These are phyloP conservation scores for Andrena haemorrhoa DNA, from an alignment of 2,888 invertebrate species.

Conservation along the genomic window DNA sequence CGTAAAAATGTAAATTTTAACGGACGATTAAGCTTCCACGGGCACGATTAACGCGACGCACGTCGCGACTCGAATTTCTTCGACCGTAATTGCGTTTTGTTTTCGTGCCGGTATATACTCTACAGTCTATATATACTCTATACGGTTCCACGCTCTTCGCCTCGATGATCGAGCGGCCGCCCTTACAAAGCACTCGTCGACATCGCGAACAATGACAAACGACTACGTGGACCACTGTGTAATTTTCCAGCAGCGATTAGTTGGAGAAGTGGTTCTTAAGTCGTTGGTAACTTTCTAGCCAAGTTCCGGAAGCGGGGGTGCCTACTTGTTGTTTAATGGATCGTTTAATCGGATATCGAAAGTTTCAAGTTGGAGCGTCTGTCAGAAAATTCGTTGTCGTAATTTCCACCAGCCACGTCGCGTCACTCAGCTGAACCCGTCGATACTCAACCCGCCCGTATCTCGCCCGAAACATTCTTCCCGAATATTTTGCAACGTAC, in stretches of 20 bases:
- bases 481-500: slow-evolving; percentile 28
- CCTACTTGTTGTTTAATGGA: slow-evolving; percentile 50
- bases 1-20: slow-evolving; percentile 69
- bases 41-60: slow-evolving; percentile 58
- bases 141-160: too few relatives aligned
- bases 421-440: neutral
- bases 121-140: too few relatives aligned
- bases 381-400: slow-evolving; percentile 30
- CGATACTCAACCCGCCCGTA: neutral
- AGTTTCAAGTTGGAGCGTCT: slow-evolving; percentile 17
- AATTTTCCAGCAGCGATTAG: slow-evolving; percentile 47
- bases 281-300: slow-evolving; percentile 41
- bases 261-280: slow-evolving; percentile 41
- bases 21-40: slow-evolving; percentile 64
- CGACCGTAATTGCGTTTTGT: slow-evolving; percentile 61
- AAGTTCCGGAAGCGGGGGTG: slow-evolving; percentile 32
- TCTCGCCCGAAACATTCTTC: slow-evolving; percentile 12
- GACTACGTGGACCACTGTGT: slow-evolving; percentile 11
- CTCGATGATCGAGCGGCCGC: neutral
- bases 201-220: slow-evolving; percentile 30
- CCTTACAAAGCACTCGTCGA: neutral
- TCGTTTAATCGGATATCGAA: slow-evolving; percentile 60
- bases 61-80: slow-evolving; percentile 54
- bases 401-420: slow-evolving; percentile 32
- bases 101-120: slow-evolving; percentile 31